Percentiles rank a stretch among this genome's conserved stretches.
phyloP scores from a whole-genome alignment of 2,888 invertebrate genomes.

The Anorthoa munda region DNA sequence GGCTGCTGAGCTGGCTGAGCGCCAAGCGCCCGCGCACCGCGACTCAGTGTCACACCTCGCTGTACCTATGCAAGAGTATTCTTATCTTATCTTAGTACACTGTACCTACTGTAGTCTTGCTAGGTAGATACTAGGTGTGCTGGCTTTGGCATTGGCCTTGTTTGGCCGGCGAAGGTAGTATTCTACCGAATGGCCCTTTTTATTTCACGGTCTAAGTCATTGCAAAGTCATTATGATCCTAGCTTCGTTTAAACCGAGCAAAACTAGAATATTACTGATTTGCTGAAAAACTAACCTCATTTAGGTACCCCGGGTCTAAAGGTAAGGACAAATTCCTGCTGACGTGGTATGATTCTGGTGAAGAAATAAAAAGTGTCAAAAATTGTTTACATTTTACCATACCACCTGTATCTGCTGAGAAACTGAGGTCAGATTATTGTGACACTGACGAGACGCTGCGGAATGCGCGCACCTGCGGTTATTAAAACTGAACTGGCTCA shows the following conservation, averaged over 20 bases:
- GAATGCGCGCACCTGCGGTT: neutral
- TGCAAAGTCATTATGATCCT: neutral
- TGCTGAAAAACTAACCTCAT: neutral
- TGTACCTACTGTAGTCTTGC: too few relatives aligned
- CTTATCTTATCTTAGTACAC: too few relatives aligned
- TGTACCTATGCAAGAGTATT: neutral
- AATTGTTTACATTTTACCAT: neutral
- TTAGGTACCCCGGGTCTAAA: neutral
- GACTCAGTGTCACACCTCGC: neutral
- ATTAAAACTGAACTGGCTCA: neutral
- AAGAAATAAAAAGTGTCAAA: neutral
- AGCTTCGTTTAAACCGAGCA: too few relatives aligned
- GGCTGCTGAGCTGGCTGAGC: constrained; percentile 6
- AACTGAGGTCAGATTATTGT: neutral
- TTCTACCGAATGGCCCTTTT: neutral
- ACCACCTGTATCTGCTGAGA: neutral
- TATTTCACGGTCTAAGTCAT: neutral
- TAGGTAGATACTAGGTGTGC: neutral
- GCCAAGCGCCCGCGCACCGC: constrained; percentile 18
- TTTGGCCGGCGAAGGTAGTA: neutral
- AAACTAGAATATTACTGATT: too few relatives aligned
- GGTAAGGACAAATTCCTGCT: neutral
- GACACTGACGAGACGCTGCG: neutral
- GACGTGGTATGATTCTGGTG: neutral
- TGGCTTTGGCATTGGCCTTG: neutral